Evolutionary conservation across 37 sponge, comb jelly and placozoan species (phyloP), one percentile per base, ranked within the genome.

Genomic region (Diacarnus erythraeanus): DNA sequence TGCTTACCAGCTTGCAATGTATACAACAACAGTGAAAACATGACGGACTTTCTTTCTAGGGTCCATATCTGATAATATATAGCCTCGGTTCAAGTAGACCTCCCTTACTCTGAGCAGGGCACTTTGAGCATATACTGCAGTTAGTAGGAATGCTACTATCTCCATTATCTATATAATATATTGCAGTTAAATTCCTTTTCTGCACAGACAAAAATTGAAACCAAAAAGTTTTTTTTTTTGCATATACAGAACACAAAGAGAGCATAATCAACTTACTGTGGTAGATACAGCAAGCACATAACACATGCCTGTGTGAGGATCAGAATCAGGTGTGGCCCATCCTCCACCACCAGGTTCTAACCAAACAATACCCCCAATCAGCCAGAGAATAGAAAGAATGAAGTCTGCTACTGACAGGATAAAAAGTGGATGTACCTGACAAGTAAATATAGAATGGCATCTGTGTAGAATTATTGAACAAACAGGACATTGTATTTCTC

Each of bases 371-470:
- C 82, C 85, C 9, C 93, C 88, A 2, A 87, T 59, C 74, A 87
- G 41, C 93, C 93, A 92, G 27, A 77, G 57, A 21, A 80, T 75
- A 63, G 93, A 69, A 4, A 88, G 67, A 20, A 92, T 80, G 34
- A 92, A 92, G 81, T 92, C 93, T 0, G 74, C 88, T 25, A 92
- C 83, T 1, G 93, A 80, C 27, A 92, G 78, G 42, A 84, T 87
- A 82, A 92, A 92, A 38, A 92, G 76, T 6, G 93, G 93, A 41
- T 92, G 93, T 0, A 92, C 85, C 93, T 91, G 74, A n/a, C 37
- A 35, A 20, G 2, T 43, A 26, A 40, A n/a, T n/a, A n/a, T n/a
- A n/a, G n/a, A n/a, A n/a, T n/a, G n/a, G n/a, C n/a, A n/a, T n/a
- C n/a, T n/a, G n/a, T n/a, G n/a, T n/a, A n/a, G n/a, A n/a, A n/a